Evolutionary conservation across 2,113 vertebrate species (phyloP).

Genomic region (Silurus asotus): DNA sequence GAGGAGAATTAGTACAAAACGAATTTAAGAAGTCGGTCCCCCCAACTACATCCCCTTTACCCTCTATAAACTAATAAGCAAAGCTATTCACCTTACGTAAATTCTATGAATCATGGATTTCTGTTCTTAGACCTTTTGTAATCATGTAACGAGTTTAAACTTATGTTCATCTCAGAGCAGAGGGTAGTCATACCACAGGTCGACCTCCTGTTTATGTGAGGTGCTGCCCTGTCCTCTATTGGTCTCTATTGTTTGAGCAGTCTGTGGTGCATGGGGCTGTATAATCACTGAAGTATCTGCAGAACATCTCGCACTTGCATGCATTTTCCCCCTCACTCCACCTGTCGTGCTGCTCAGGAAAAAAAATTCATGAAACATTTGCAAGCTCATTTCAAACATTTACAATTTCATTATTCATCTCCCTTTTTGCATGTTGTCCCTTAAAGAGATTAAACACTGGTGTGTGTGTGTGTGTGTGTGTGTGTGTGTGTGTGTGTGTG

Average conservation of each 20-base stretch:
- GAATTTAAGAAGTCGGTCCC: neutral
- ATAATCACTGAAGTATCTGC: slow-evolving; percentile 25
- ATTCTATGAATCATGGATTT: neutral
- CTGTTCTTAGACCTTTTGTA: neutral
- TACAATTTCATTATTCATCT: slow-evolving; percentile 71
- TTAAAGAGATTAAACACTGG: slow-evolving; percentile 56
- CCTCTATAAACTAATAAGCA: neutral
- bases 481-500: slow-evolving; percentile 18
- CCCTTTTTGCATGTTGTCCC: slow-evolving; percentile 61
- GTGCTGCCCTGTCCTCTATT: neutral
- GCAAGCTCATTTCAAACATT: slow-evolving; percentile 73
- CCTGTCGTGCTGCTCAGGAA: slow-evolving; percentile 66
- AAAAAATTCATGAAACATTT: slow-evolving; percentile 76
- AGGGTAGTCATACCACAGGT: neutral
- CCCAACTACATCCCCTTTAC: neutral
- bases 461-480: neutral
- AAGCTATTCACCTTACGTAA: neutral
- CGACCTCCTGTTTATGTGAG: neutral
- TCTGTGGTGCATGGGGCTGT: slow-evolving; percentile 6
- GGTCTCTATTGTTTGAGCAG: slow-evolving; percentile 16
- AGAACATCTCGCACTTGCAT: slow-evolving; percentile 40
- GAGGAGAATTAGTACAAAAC: neutral
- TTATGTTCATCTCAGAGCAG: neutral
- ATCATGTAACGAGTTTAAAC: neutral
- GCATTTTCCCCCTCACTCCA: slow-evolving; percentile 52